Evolutionary conservation across 2,797 vertebrate genomes (phyloP), one percentile per base, ranked within the genome.

Genomic region (Steatocranus sp.): DNA sequence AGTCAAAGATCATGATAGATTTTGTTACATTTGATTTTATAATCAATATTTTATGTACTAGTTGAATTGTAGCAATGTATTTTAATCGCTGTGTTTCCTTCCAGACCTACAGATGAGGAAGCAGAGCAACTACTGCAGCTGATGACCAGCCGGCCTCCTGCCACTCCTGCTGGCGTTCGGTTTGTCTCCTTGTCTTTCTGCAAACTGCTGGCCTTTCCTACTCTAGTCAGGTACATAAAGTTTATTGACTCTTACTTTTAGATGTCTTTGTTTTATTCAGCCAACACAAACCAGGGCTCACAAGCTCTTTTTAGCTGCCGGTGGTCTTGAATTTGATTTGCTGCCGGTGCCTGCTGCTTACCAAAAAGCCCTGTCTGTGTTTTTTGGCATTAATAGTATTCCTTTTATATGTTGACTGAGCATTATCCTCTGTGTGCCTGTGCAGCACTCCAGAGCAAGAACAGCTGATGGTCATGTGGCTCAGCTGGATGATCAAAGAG

Each of bases 401-500:
- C 32, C 53, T 17, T 48, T 80, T 70, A 23, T 54, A 36, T 70
- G 17, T 17, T 48, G 66, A 66, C 8, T 87, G 11, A 66, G 30
- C 53, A 3, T 50, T 38, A 1, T 83, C 6, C 5, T 81, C 2
- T 81, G 11, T 91, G 74, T 84, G n/a, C 82, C 25, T 68, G 25
- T 86, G 2, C 83, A 99, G 99, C 91, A 99, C 98, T 11, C 98
- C 98, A 0, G 98, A 99, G 80, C 99, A 99, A 91, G 98, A 99
- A 82, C 98, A 99, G 38, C 95, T 99, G 78, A 99, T 99, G 97
- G 97, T 99, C 41, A 98, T 99, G 94, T 99, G 99, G 99, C 96
- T 99, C 38, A 99, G 98, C 48, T 99, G 99, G 98, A 99, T 99
- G 99, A 99, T 99, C 94, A 99, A 99, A 93, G 99, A 99, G 87